Conservation (phyloP, 2,888 invertebrate genomes). For the Hoplodrina blanda region DNA sequence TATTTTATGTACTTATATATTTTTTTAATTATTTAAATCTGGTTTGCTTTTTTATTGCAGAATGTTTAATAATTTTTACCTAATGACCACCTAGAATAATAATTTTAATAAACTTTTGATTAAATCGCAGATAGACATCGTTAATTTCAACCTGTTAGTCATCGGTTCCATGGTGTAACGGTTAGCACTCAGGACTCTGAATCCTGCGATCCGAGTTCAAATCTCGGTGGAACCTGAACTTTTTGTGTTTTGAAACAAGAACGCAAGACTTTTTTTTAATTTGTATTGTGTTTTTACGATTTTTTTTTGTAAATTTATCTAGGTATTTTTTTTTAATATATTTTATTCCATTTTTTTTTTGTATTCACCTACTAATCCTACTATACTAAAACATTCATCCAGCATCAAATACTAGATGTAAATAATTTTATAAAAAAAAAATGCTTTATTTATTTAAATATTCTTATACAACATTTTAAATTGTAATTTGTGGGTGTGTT, state of each 20-base stretch:
- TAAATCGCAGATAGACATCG: slow-evolving; percentile 12
- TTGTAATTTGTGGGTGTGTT: background rate
- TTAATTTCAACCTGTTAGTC: slow-evolving; percentile 37
- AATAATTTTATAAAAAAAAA: too few relatives aligned
- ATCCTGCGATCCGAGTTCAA: slow-evolving; percentile 96
- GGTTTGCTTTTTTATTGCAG: background rate
- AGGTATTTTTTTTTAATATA: rapidly evolving
- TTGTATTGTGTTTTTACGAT: slow-evolving; percentile 2
- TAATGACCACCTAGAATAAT: rapidly evolving
- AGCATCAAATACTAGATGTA: too few relatives aligned
- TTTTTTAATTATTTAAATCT: too few relatives aligned
- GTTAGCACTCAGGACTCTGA: slow-evolving; percentile 96
- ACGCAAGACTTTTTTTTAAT: background rate
- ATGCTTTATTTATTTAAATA: slow-evolving; percentile 3
- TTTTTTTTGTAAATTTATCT: background rate
- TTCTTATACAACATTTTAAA: background rate
- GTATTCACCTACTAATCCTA: background rate
- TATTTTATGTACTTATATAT: too few relatives aligned
- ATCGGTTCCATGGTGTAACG: slow-evolving; percentile 92
- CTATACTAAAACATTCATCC: too few relatives aligned
- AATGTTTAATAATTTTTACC: background rate
- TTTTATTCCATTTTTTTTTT: background rate
- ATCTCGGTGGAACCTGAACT: slow-evolving; percentile 94
- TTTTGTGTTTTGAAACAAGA: slow-evolving; percentile 61
- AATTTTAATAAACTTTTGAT: background rate